Conservation (phyloP, 2,888 invertebrate species). For the Magallana nippona region DNA sequence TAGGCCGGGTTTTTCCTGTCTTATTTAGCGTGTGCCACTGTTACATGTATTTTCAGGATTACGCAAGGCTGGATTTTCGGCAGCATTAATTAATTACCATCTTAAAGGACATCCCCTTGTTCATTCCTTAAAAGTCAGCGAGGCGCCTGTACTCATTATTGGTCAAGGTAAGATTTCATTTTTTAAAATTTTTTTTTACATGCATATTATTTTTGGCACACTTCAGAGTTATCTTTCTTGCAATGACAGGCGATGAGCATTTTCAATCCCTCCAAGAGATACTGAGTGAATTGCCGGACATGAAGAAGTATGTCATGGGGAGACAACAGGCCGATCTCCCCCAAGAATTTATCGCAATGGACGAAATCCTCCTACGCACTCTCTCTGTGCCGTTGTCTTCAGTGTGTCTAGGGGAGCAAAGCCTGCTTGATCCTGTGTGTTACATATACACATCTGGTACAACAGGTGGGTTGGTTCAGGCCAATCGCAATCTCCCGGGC, state of each 20-base stretch:
- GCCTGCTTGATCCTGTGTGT: conserved; percentile 82
- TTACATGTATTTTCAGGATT: conserved; percentile 55
- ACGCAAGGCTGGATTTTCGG: conserved; percentile 78
- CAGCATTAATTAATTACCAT: conserved; percentile 95
- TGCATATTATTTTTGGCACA: no score
- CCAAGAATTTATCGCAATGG: conserved; percentile 54
- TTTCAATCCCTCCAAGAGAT: conserved; percentile 31
- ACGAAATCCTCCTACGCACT: conserved; percentile 51
- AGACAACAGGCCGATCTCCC: conserved; percentile 47
- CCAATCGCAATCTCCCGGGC: no score
- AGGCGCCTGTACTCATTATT: conserved; percentile 89
- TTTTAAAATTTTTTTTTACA: not conserved
- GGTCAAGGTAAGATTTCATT: conserved; percentile 59
- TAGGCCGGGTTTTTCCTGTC: not conserved
- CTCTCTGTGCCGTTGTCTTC: conserved; percentile 49
- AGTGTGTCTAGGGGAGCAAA: conserved; percentile 48
- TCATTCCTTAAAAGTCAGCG: conserved; percentile 91
- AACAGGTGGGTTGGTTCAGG: conserved; percentile 58
- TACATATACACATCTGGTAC: conserved; percentile 94
- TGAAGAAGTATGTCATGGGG: conserved; percentile 60
- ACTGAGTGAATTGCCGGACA: conserved; percentile 19
- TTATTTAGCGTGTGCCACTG: not conserved
- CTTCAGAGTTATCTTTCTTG: not conserved
- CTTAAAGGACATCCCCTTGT: conserved; percentile 89
- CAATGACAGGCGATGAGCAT: conserved; percentile 31